Evolutionary conservation across 2,797 vertebrate genomes (phyloP), one percentile per base, ranked within the genome.

Genomic region (Acanthurus leucopareius): DNA sequence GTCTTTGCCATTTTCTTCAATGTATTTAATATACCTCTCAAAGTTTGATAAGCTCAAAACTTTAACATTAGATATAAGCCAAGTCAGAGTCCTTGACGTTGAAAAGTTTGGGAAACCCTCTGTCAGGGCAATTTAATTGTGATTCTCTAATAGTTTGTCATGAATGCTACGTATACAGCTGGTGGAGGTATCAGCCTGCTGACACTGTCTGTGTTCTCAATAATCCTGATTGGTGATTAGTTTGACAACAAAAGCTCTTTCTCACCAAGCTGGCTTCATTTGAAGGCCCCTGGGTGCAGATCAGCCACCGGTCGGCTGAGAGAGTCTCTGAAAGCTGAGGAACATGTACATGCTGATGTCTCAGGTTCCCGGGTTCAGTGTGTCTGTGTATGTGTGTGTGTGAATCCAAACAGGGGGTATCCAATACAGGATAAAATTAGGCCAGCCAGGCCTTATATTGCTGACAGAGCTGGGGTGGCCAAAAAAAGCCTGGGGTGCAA

Each of bases 351-450:
- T 86, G 88, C 88, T 90, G 77, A 86, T 69, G 89, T 91, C 91
- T 94, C 91, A 89, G 57, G 91, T 93, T 93, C 84, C 87, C 73
- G 47, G 47, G 75, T 75, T 89, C 48, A 76, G 76, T 76, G 69
- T 73, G 59, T 77, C 79, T 56, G 80, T 56, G 80, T 81, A 79
- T 63, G 70, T 69, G 80, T 73, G 89, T 75, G 83, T 61, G 87
- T 77, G 77, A 80, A 86, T 91, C 76, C 88, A 79, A 92, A 89
- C 90, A 88, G 91, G 91, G 92, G 91, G 90, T 92, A 93, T 94
- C 91, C 93, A 93, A 93, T 94, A 88, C 88, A 89, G 90, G 95
- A 94, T 96, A 96, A 95, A 96, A 95, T 95, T 96, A 96, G 95
- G 93, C 93, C 88, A 90, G 90, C 79, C 70, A 75, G 85, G 88